These are phyloP conservation scores for Poecile atricapillus DNA, from an alignment of 2,113 vertebrate species.

Conservation along the genomic window DNA sequence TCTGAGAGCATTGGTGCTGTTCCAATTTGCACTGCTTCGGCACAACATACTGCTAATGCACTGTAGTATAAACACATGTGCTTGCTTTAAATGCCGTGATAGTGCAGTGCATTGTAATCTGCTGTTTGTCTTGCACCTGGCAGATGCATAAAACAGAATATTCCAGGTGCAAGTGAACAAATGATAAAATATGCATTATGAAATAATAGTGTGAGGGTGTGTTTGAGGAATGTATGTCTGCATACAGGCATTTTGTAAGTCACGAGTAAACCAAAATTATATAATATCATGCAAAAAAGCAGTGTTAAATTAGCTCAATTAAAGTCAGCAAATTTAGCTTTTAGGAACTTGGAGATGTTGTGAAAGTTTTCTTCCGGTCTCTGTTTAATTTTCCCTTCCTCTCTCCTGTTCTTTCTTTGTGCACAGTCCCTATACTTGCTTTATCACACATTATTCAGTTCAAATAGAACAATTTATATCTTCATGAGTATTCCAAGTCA, in stretches of 20 bases:
- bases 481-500: background rate
- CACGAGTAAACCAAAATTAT: background rate
- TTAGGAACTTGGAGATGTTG: background rate
- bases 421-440: background rate
- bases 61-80: background rate
- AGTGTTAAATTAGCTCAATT: background rate
- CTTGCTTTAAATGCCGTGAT: background rate
- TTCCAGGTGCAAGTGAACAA: background rate
- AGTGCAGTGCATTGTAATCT: background rate
- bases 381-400: background rate
- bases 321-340: background rate
- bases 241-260: background rate
- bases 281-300: background rate
- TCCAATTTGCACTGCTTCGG: background rate
- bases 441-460: background rate
- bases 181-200: background rate
- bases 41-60: background rate
- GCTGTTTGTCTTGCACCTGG: background rate
- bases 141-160: background rate
- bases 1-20: rapidly evolving
- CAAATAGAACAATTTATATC: background rate
- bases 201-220: background rate
- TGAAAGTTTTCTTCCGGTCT: background rate
- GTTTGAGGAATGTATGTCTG: background rate
- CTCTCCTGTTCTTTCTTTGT: background rate